Evolutionary conservation across 1,140 invertebrate genomes (phyloP).

Genomic region (Asbolus verrucosus): DNA sequence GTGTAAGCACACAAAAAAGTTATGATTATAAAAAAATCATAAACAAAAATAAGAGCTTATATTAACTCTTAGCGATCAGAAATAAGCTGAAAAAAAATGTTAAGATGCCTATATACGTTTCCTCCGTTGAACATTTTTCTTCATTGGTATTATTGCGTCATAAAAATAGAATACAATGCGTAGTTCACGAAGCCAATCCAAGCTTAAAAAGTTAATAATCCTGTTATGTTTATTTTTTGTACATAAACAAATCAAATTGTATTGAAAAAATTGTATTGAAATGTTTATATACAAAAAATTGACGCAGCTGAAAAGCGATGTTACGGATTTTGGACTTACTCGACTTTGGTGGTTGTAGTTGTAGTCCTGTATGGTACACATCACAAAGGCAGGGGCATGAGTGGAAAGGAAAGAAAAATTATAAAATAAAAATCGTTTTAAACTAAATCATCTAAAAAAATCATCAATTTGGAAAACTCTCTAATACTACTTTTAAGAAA

Average conservation of each 20-base stretch:
- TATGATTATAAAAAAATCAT: background rate
- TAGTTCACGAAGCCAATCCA: constrained; percentile 34
- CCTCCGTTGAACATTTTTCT: background rate
- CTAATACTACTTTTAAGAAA: constrained; percentile 45
- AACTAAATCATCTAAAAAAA: constrained; percentile 19
- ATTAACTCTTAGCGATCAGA: background rate
- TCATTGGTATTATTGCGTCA: constrained; percentile 28
- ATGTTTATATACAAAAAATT: background rate
- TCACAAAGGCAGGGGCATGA: constrained; percentile 59
- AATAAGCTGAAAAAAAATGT: constrained; percentile 25
- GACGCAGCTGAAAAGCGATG: background rate
- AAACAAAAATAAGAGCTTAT: background rate
- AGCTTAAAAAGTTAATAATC: constrained; percentile 18
- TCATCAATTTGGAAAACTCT: constrained; percentile 30
- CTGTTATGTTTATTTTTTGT: background rate
- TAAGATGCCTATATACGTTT: background rate
- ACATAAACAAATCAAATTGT: constrained; percentile 2
- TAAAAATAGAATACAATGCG: constrained; percentile 26
- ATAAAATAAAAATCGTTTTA: constrained; percentile 32
- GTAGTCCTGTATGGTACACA: constrained; percentile 59
- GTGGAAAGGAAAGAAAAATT: constrained; percentile 59
- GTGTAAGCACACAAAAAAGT: constrained; percentile 29
- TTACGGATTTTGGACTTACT: constrained; percentile 59
- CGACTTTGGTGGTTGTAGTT: constrained; percentile 64
- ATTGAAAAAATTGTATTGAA: too few species aligned